Evolutionary conservation across 2,113 vertebrate species (phyloP).

Genomic region (Promerops cafer): DNA sequence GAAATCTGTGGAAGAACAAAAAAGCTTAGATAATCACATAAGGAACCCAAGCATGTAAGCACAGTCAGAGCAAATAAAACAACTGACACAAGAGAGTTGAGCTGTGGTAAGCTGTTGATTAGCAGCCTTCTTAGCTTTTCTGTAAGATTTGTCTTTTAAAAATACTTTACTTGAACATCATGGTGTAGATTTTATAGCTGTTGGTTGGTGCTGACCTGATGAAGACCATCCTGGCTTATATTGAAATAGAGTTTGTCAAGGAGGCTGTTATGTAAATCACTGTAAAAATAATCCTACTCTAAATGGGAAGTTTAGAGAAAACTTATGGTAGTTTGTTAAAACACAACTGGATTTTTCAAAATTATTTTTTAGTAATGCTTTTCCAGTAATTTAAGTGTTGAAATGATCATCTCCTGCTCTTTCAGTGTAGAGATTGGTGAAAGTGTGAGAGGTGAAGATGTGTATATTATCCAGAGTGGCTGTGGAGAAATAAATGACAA

Average conservation of each 20-base stretch:
- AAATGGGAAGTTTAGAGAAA: background rate
- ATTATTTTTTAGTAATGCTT: background rate
- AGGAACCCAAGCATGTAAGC: background rate
- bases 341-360: background rate
- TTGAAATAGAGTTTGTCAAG: background rate
- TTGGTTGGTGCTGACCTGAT: background rate
- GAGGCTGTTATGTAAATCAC: fast-evolving
- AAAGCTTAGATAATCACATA: background rate
- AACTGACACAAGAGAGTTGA: background rate
- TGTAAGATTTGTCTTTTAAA: background rate
- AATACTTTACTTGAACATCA: background rate
- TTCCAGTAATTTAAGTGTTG: background rate
- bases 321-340: background rate
- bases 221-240: background rate
- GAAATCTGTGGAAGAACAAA: background rate
- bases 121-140: background rate
- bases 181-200: background rate
- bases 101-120: background rate
- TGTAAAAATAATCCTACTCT: background rate
- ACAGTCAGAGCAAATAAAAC: background rate
- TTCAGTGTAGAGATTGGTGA: constrained; percentile 82
- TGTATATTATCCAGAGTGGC: constrained; percentile 83
- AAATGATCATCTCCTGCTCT: background rate
- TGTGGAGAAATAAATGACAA: constrained; percentile 85
- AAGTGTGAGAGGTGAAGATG: constrained; percentile 83